Conservation (phyloP, 2,113 vertebrate genomes). For the Nycticryphes semicollaris region DNA sequence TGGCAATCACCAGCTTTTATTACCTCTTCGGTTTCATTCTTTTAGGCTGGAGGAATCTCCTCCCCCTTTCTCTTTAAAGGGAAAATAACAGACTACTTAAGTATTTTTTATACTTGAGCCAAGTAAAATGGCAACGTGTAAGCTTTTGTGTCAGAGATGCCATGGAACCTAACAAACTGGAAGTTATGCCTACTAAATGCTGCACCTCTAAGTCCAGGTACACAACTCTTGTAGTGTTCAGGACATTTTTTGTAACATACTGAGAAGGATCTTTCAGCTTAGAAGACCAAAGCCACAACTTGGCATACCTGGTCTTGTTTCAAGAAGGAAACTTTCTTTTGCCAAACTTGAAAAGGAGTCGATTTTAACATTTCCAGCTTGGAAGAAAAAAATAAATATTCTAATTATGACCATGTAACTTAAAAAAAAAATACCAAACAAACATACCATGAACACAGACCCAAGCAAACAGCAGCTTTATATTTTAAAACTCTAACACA, state of each 20-base stretch:
- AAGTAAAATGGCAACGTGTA: not conserved
- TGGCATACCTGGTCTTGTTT: not conserved
- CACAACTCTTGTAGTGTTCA: not conserved
- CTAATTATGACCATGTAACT: not conserved
- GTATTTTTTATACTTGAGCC: not conserved
- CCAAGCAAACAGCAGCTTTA: not conserved
- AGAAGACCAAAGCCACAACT: not conserved
- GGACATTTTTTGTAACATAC: not conserved
- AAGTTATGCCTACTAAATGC: not conserved
- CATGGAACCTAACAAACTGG: not conserved
- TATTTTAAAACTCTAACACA: not conserved
- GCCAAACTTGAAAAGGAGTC: not conserved
- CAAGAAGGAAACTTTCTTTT: conserved; percentile 10
- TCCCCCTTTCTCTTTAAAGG: not conserved
- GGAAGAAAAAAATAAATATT: not conserved
- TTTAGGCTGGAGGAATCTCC: not conserved
- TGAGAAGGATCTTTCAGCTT: not conserved
- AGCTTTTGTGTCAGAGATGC: not conserved
- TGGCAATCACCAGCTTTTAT: not conserved
- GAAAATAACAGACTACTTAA: not conserved
- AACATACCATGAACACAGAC: not conserved
- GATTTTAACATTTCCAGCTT: not conserved
- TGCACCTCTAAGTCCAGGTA: not conserved
- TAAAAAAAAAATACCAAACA: not conserved
- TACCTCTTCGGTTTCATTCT: not conserved